These are phyloP conservation scores for Netelia inedita DNA, from an alignment of 2,888 invertebrate genomes.

Conservation along the genomic window DNA sequence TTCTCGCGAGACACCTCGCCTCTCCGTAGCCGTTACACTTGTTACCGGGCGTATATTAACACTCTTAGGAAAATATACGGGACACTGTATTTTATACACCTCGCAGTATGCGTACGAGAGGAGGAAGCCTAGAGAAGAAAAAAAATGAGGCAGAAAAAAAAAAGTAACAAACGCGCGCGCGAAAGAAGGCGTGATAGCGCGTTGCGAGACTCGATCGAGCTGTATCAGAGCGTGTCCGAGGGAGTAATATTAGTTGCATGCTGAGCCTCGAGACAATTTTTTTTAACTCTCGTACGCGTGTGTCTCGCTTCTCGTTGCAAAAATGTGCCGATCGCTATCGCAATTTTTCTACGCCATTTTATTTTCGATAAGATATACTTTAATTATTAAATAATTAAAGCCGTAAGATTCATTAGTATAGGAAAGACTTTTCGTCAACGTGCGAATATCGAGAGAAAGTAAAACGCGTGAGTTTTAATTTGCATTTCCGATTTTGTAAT, in stretches of 20 bases:
- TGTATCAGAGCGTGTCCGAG: constrained; percentile 83
- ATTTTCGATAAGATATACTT: too few species aligned
- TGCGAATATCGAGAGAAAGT: too few species aligned
- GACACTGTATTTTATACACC: neutral
- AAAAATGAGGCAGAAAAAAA: too few species aligned
- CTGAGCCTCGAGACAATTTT: constrained; percentile 44
- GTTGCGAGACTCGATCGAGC: constrained; percentile 75
- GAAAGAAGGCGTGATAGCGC: constrained; percentile 65
- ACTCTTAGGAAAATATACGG: constrained; percentile 42
- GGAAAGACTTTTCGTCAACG: too few species aligned
- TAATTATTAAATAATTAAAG: too few species aligned
- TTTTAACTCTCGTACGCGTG: constrained; percentile 28
- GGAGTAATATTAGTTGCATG: constrained; percentile 73
- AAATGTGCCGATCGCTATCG: neutral
- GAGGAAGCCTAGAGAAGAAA: constrained; percentile 16
- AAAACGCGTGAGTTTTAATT: too few species aligned
- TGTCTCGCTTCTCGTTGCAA: constrained; percentile 30
- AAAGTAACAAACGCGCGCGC: neutral
- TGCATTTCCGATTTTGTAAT: too few species aligned
- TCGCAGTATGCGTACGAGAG: constrained; percentile 28
- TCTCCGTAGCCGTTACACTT: constrained; percentile 38
- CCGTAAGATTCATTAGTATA: too few species aligned
- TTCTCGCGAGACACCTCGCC: constrained; percentile 15
- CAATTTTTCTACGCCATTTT: neutral
- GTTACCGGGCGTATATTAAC: constrained; percentile 25